These are phyloP conservation scores for Leiothrix lutea DNA, from an alignment of 2,113 vertebrate genomes.

Conservation along the genomic window DNA sequence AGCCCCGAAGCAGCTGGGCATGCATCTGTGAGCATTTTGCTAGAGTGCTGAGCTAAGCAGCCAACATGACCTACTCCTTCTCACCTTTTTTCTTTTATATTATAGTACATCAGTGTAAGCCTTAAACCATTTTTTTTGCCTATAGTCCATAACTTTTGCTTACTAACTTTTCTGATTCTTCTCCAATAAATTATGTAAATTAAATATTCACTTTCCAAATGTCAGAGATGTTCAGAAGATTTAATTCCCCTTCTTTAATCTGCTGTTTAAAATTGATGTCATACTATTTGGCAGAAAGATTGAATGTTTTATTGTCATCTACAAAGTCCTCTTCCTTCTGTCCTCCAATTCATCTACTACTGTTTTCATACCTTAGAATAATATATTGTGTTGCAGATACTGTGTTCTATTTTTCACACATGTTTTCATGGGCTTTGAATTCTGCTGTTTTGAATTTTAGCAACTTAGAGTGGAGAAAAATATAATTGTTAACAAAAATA, in stretches of 20 bases:
- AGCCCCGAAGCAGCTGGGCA: not conserved
- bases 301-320: not conserved
- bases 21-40: not conserved
- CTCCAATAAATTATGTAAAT: not conserved
- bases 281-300: not conserved
- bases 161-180: not conserved
- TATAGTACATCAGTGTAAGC: not conserved
- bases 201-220: not conserved
- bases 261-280: not conserved
- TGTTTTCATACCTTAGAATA: not conserved
- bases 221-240: not conserved
- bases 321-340: not conserved
- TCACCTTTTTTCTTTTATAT: not conserved
- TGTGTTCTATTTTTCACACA: fast-evolving
- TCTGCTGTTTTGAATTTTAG: not conserved
- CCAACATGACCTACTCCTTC: not conserved
- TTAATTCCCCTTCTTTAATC: not conserved
- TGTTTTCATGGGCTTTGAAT: not conserved
- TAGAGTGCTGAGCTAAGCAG: not conserved
- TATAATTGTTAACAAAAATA: not conserved
- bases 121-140: not conserved
- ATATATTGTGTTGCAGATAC: not conserved
- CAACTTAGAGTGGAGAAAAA: not conserved
- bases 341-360: not conserved
- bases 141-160: not conserved